These are phyloP conservation scores for Hypsibius dujardini DNA, from an alignment of 1,140 invertebrate genomes.

Conservation along the genomic window DNA sequence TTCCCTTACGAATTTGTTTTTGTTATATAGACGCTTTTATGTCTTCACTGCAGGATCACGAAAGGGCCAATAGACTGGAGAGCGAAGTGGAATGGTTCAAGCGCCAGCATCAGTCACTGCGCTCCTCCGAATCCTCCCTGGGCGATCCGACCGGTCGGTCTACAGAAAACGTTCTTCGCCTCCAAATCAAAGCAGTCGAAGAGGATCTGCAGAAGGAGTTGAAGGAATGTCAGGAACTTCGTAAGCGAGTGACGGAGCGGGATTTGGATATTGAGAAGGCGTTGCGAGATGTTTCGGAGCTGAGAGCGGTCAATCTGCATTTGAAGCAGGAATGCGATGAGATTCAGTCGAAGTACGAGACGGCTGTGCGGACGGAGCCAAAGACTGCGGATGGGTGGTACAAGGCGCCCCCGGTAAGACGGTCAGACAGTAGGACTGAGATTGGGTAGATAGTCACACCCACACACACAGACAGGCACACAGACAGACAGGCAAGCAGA, in stretches of 20 bases:
- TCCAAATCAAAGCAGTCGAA: not conserved
- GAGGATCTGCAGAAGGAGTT: not conserved
- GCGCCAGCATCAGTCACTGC: not conserved
- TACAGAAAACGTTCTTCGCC: not conserved
- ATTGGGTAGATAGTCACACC: too few relatives aligned
- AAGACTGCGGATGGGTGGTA: not conserved
- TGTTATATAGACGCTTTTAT: not conserved
- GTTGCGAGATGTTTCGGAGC: not conserved
- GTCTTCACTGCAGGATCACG: not conserved
- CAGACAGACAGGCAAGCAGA: too few relatives aligned
- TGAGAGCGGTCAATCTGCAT: not conserved
- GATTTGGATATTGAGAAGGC: not conserved
- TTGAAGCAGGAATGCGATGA: not conserved
- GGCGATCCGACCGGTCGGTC: not conserved
- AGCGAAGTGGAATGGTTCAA: not conserved
- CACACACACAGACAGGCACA: too few relatives aligned
- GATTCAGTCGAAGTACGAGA: not conserved
- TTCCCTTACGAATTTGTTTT: not conserved
- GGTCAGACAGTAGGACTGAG: too few relatives aligned
- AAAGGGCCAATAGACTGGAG: not conserved
- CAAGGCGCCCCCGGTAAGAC: not conserved
- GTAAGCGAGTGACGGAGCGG: constrained; percentile 3
- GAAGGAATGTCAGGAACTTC: constrained; percentile 10
- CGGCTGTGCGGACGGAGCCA: not conserved
- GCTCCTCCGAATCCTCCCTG: not conserved